Conservation (phyloP, 2,797 vertebrate genomes). For the Phyllotis vaccarum region DNA sequence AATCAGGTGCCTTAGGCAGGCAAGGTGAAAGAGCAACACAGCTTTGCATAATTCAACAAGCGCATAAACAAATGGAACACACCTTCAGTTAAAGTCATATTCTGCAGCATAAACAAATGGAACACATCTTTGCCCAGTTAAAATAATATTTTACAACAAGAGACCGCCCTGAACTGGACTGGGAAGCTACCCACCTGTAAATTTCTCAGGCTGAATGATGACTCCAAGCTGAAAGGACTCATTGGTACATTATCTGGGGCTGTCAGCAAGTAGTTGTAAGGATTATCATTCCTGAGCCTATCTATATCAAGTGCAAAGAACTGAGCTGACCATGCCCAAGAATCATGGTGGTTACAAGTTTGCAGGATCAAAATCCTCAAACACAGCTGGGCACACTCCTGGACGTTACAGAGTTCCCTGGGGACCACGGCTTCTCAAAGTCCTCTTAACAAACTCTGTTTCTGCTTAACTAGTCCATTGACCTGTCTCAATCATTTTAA, state of each 20-base stretch:
- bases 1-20: background rate
- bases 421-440: background rate
- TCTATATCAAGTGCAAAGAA: background rate
- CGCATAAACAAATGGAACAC: background rate
- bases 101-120: background rate
- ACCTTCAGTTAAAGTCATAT: background rate
- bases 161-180: background rate
- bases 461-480: background rate
- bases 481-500: slow-evolving; percentile 18
- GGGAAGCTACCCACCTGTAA: background rate
- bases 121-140: background rate
- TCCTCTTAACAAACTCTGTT: slow-evolving; percentile 3
- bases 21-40: background rate
- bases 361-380: background rate
- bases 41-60: background rate
- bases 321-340: background rate
- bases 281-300: background rate
- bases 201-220: background rate
- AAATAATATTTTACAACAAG: background rate
- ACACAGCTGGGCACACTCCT: too few species aligned
- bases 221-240: background rate
- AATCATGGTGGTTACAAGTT: background rate
- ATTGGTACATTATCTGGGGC: background rate
- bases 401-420: background rate
- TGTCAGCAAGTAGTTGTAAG: background rate